These are phyloP conservation scores for Erebia ligea DNA, from an alignment of 2,888 invertebrate species.

Conservation along the genomic window DNA sequence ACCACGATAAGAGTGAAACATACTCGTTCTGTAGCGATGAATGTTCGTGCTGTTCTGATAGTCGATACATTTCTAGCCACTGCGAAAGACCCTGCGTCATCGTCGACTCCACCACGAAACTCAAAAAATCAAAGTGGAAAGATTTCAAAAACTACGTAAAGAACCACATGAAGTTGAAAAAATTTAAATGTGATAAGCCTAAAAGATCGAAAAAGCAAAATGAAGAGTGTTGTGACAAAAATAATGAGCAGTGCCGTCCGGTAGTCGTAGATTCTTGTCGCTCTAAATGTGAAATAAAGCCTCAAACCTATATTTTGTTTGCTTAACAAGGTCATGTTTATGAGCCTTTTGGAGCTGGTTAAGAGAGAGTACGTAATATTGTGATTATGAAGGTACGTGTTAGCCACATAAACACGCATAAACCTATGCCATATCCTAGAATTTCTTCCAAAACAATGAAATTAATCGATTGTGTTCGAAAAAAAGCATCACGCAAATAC, in stretches of 20 bases:
- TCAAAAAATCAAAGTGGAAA: conserved; percentile 61
- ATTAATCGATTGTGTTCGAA: too few relatives aligned
- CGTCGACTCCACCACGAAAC: conserved; percentile 55
- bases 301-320: not conserved
- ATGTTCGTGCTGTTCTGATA: conserved; percentile 55
- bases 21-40: conserved; percentile 49
- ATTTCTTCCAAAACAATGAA: too few relatives aligned
- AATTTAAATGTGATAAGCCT: conserved; percentile 30
- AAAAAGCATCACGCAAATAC: too few relatives aligned
- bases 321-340: not conserved
- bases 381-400: not conserved
- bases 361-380: too few relatives aligned
- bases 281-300: conserved; percentile 12
- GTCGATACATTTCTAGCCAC: conserved; percentile 45
- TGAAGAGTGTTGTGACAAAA: conserved; percentile 29
- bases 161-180: conserved; percentile 47
- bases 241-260: conserved; percentile 20
- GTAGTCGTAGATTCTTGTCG: conserved; percentile 3
- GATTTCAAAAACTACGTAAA: conserved; percentile 54
- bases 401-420: not conserved
- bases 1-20: conserved; percentile 51
- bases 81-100: conserved; percentile 58
- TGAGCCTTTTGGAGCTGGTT: not conserved
- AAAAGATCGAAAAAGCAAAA: conserved; percentile 38
- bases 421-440: too few relatives aligned